Percentiles rank a stretch among this genome's conserved stretches.
Conservation (phyloP, 1,140 invertebrate genomes). For the Wiebesia pumilae region DNA sequence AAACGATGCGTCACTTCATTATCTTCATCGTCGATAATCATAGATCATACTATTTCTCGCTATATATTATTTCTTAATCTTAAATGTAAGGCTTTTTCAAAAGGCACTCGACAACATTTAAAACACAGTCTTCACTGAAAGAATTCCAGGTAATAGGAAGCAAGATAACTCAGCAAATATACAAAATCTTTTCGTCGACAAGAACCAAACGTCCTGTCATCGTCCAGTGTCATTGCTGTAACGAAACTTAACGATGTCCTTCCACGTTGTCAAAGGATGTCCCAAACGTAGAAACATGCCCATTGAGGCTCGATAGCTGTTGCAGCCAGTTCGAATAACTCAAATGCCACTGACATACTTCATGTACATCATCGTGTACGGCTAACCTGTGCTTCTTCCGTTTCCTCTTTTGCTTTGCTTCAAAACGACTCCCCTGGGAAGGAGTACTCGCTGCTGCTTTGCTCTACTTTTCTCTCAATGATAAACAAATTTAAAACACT, state of each 20-base stretch:
- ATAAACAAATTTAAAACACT: background rate
- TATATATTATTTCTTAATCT: background rate
- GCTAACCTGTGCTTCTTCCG: background rate
- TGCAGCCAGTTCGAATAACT: background rate
- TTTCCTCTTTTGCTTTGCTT: background rate
- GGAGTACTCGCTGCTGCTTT: background rate
- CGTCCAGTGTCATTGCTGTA: conserved; percentile 34
- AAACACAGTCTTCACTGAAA: conserved; percentile 4
- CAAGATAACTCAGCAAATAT: background rate
- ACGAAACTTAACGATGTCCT: conserved; percentile 4
- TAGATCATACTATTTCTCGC: background rate
- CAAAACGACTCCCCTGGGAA: background rate
- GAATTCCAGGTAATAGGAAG: conserved; percentile 25
- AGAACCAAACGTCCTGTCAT: conserved; percentile 9
- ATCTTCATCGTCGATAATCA: conserved; percentile 14
- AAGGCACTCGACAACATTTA: conserved; percentile 33
- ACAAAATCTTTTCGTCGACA: background rate
- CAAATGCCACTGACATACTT: background rate
- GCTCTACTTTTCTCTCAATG: background rate
- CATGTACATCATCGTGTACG: too few relatives aligned
- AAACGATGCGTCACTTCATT: background rate
- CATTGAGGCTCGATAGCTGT: conserved; percentile 7
- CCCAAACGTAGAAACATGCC: background rate
- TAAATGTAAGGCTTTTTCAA: background rate
- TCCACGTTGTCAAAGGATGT: background rate